These are phyloP conservation scores for Phrynocephalus guinanensis DNA, from an alignment of 2,797 vertebrate species.

Conservation along the genomic window DNA sequence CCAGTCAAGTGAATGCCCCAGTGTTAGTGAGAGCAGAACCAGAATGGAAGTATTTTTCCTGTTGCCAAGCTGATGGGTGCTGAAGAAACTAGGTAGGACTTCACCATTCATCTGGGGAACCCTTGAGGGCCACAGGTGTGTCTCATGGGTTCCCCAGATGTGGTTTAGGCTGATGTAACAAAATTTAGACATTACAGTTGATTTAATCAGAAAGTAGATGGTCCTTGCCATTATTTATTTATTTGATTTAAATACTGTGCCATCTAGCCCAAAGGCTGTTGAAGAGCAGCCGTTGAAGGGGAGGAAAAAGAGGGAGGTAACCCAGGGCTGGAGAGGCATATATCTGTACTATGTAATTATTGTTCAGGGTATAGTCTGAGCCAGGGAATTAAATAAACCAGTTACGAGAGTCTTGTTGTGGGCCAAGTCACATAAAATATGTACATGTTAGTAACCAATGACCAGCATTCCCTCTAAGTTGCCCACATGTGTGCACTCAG, in stretches of 20 bases:
- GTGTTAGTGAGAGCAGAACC: background rate
- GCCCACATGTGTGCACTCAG: too few species aligned
- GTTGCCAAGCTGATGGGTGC: background rate
- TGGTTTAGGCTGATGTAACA: background rate
- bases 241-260: too few species aligned
- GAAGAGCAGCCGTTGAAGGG: background rate
- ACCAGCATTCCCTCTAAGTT: too few species aligned
- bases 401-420: background rate
- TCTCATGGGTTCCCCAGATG: background rate
- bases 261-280: too few species aligned
- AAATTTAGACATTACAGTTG: background rate
- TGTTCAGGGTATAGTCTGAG: background rate
- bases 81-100: background rate
- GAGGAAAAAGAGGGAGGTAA: background rate
- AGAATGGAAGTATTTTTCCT: background rate
- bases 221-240: background rate
- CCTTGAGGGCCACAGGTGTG: background rate
- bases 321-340: background rate
- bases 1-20: background rate
- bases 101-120: background rate
- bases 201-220: background rate
- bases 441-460: background rate
- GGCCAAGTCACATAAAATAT: background rate
- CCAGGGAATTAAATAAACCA: background rate
- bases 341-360: background rate